phyloP scores from a whole-genome alignment of 2,113 vertebrate genomes.

The Ochotona princeps region DNA sequence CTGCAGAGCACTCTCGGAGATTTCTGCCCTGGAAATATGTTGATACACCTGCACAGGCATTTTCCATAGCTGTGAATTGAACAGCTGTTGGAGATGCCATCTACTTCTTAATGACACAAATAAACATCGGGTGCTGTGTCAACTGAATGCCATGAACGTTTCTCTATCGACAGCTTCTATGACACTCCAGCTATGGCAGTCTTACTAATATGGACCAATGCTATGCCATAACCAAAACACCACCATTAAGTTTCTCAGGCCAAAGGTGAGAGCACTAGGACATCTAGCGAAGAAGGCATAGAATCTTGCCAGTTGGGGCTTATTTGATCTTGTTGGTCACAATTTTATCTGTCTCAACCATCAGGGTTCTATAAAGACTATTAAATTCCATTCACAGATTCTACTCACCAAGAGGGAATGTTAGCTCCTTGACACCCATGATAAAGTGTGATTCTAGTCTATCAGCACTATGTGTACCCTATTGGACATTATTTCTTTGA shows the following conservation, averaged over 20 bases:
- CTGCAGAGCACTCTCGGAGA: background rate
- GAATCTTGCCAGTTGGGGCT: rapidly evolving
- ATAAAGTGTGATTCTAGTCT: background rate
- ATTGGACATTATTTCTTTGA: background rate
- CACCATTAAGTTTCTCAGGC: background rate
- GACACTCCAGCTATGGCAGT: background rate
- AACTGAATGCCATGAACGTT: background rate
- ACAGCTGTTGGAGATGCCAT: background rate
- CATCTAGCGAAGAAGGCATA: background rate
- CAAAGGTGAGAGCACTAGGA: background rate
- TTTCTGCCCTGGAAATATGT: background rate
- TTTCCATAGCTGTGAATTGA: background rate
- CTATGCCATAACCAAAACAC: background rate
- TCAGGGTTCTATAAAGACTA: background rate
- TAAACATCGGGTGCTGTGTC: background rate
- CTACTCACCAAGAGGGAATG: background rate
- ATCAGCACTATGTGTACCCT: background rate
- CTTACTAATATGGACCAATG: background rate
- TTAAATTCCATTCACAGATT: background rate
- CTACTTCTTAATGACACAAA: background rate
- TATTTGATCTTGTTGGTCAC: background rate
- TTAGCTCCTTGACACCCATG: background rate
- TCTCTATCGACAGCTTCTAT: background rate
- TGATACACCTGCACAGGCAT: background rate
- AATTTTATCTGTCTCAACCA: background rate